Conservation (phyloP, 2,113 vertebrate species). For the Microcebus jonahi region DNA sequence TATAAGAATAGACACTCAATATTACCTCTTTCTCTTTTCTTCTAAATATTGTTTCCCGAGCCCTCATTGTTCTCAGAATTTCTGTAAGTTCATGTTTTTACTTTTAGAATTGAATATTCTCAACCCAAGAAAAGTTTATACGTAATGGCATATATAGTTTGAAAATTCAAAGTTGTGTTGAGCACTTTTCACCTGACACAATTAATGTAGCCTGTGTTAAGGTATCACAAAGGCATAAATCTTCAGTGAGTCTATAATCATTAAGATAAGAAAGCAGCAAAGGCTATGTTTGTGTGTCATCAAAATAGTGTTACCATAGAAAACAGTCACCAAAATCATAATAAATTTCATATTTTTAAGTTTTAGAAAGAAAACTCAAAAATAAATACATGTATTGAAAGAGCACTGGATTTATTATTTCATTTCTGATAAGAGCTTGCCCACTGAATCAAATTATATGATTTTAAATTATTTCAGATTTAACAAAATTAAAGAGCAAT, state of each 20-base stretch:
- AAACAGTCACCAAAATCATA: not conserved
- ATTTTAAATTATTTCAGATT: slow-evolving; percentile 7
- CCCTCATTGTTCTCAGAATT: not conserved
- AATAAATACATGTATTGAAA: not conserved
- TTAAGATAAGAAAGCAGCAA: not conserved
- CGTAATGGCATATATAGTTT: not conserved
- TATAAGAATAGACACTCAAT: not conserved
- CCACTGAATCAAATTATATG: not conserved
- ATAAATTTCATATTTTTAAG: not conserved
- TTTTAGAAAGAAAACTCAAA: not conserved
- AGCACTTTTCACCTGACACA: not conserved
- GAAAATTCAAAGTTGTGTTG: not conserved
- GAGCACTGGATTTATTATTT: not conserved
- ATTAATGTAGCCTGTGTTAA: not conserved
- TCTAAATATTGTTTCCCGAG: not conserved
- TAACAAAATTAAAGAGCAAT: not conserved
- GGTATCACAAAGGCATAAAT: not conserved
- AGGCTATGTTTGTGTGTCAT: not conserved
- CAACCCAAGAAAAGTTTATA: not conserved
- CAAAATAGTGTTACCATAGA: not conserved
- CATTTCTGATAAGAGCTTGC: not conserved
- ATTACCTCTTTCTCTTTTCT: not conserved
- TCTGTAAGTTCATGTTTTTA: not conserved
- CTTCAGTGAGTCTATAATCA: not conserved
- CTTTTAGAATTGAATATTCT: not conserved